Evolutionary conservation across 2,113 vertebrate genomes (phyloP).

Genomic region (Paedocypris sp.): DNA sequence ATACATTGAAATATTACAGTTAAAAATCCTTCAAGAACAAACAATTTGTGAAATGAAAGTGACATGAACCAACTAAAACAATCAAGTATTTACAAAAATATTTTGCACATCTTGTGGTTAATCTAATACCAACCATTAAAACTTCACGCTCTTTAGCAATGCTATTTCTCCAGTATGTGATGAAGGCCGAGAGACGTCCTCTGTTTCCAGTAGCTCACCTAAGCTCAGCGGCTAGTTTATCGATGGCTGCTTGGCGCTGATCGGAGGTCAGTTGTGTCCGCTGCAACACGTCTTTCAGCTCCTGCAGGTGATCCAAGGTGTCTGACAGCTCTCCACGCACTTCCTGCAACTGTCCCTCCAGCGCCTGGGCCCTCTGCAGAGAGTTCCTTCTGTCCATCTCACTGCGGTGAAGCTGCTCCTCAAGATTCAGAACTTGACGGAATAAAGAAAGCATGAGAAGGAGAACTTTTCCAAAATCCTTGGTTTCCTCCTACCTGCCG

Average conservation of each 20-base stretch:
- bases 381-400: constrained; percentile 62
- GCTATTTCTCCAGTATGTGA: neutral
- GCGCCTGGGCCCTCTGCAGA: constrained; percentile 51
- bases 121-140: no score
- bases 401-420: constrained; percentile 69
- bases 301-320: constrained; percentile 60
- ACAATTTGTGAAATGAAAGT: no score
- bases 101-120: no score
- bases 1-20: no score
- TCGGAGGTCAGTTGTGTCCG: constrained; percentile 69
- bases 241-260: constrained; percentile 58
- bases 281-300: constrained; percentile 66
- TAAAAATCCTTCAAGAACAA: no score
- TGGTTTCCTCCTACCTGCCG: neutral
- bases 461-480: neutral
- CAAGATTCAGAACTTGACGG: constrained; percentile 65
- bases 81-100: no score
- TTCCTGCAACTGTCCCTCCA: constrained; percentile 67
- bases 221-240: constrained; percentile 70
- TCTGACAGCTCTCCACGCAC: constrained; percentile 61
- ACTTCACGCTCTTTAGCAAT: neutral
- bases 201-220: constrained; percentile 58
- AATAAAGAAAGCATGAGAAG: neutral
- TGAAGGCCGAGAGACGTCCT: neutral
- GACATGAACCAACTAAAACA: no score